A percentile compares a stretch with the other conserved stretches of the same genome.
Conservation (phyloP, 2,113 vertebrate species). For the Nestor notabilis region DNA sequence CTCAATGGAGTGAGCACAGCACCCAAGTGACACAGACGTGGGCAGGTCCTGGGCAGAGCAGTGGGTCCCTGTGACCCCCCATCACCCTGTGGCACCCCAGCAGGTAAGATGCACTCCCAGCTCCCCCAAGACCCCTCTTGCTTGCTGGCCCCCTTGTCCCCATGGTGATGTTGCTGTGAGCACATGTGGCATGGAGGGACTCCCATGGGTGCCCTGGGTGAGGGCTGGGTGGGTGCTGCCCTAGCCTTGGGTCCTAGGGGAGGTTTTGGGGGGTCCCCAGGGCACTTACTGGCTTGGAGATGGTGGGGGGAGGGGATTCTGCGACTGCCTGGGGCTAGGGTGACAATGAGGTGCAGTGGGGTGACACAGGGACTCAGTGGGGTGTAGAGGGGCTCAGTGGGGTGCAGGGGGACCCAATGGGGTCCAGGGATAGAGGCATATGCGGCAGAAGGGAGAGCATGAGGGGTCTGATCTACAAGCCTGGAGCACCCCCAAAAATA, state of each 20-base stretch:
- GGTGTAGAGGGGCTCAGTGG: background rate
- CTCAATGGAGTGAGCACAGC: fast-evolving
- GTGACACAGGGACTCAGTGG: background rate
- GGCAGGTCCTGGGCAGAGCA: fast-evolving
- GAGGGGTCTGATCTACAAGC: background rate
- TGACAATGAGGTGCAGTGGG: background rate
- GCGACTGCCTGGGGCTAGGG: background rate
- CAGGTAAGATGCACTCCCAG: fast-evolving
- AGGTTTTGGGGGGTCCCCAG: background rate
- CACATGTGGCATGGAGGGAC: fast-evolving
- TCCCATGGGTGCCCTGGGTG: background rate
- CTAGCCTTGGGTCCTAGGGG: fast-evolving
- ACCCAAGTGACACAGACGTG: background rate
- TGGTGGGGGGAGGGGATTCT: background rate
- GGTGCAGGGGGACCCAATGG: background rate
- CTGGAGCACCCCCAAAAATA: background rate
- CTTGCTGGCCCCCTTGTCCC: background rate
- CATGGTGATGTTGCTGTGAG: fast-evolving
- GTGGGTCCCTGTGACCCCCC: fast-evolving
- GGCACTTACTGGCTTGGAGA: fast-evolving
- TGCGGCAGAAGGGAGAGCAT: background rate
- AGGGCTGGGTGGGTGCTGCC: background rate
- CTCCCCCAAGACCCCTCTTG: background rate
- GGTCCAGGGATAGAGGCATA: background rate
- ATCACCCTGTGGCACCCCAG: background rate